These are phyloP conservation scores for Fulica atra DNA, from an alignment of 2,113 vertebrate genomes.

Conservation along the genomic window DNA sequence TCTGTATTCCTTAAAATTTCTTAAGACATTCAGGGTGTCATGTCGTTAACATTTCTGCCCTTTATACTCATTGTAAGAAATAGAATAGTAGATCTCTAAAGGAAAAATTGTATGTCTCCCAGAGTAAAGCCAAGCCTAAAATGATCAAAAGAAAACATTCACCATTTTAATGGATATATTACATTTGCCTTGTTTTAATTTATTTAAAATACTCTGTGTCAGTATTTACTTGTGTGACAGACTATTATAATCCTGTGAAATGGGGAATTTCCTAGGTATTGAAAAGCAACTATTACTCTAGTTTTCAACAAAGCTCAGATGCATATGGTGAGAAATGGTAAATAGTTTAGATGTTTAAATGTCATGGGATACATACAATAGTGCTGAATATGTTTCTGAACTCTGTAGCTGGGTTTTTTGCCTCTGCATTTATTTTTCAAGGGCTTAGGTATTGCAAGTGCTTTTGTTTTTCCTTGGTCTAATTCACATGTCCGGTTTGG, in stretches of 20 bases:
- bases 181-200: neutral
- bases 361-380: neutral
- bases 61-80: neutral
- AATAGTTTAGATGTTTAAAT: neutral
- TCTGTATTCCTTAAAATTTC: neutral
- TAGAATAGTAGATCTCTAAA: neutral
- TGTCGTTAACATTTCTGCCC: neutral
- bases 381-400: neutral
- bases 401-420: neutral
- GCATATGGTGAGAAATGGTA: neutral
- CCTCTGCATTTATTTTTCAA: neutral
- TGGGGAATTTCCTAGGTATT: neutral
- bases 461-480: neutral
- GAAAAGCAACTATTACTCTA: neutral
- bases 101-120: neutral
- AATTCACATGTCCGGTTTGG: neutral
- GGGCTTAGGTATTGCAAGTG: neutral
- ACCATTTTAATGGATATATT: neutral
- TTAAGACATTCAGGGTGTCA: accelerated
- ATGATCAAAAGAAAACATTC: neutral
- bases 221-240: neutral
- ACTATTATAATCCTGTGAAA: neutral
- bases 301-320: neutral
- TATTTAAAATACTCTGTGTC: neutral
- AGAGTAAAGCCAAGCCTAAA: neutral